Evolutionary conservation across 2,888 invertebrate genomes (phyloP).

Genomic region (Nemapogon koenigi): DNA sequence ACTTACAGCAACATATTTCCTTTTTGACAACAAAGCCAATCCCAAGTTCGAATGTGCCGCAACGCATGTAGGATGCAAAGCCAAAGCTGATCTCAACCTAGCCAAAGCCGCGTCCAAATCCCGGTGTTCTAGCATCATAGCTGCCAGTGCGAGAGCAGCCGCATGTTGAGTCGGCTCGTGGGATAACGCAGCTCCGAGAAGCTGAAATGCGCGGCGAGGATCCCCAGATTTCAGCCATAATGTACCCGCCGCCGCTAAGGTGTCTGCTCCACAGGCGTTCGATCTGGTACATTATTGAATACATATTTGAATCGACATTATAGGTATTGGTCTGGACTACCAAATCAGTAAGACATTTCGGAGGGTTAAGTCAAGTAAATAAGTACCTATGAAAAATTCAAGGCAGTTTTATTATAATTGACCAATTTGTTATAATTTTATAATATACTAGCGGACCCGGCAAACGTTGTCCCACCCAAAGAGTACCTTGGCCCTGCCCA

Average conservation of each 20-base stretch:
- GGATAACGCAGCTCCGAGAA: constrained; percentile 59
- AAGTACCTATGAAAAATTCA: too few relatives aligned
- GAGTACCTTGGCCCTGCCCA: too few relatives aligned
- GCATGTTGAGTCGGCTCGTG: constrained; percentile 51
- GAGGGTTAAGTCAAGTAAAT: too few relatives aligned
- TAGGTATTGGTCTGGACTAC: not conserved
- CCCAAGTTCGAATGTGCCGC: constrained; percentile 50
- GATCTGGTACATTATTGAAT: not conserved
- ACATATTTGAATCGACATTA: not conserved
- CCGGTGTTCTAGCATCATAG: constrained; percentile 59
- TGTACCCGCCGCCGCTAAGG: constrained; percentile 58
- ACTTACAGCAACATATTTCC: constrained; percentile 50
- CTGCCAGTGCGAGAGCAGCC: constrained; percentile 56
- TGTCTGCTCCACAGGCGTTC: constrained; percentile 52
- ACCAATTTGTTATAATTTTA: too few relatives aligned
- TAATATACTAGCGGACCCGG: too few relatives aligned
- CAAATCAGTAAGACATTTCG: not conserved
- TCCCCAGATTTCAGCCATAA: constrained; percentile 54
- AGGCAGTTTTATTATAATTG: too few relatives aligned
- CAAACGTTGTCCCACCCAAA: too few relatives aligned
- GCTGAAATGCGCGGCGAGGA: constrained; percentile 56
- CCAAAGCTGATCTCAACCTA: constrained; percentile 51
- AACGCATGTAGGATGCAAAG: constrained; percentile 47
- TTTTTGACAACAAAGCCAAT: constrained; percentile 45
- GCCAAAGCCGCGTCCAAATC: constrained; percentile 51